Base-by-base conservation (phyloP, 2,888 invertebrate genomes). In the Strigamia maritima region DNA sequence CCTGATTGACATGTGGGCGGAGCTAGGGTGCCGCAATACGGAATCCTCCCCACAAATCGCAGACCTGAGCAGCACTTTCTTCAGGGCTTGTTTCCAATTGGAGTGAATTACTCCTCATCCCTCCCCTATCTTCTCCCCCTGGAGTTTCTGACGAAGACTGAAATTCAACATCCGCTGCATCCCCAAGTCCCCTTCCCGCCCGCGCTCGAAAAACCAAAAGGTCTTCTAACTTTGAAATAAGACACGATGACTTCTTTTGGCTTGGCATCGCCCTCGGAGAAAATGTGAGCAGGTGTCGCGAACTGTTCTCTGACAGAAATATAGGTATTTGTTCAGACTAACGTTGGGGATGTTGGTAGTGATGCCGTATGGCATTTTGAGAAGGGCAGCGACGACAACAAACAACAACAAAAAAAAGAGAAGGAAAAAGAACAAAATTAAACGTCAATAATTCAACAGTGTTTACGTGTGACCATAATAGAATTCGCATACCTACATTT, bases 1-100 rank as follows among this genome's bases (percentile, higher is more conserved):
- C 60, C 28, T 78, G 78, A 78, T 65, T 78, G 78, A 78, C 78
- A 78, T 35, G 65, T 28, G 78, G 78, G 78, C 78, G 78, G 78
- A 28, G 78, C 78, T 60, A 38, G 78, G 78, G 78, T 78, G 78
- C 78, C 78, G 78, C 78, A 78, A 78, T 78, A 78, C 78, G 65
- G 78, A 78, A 78, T 40, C 40, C 78, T 31, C 49, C 78, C 78
- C 78, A 78, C 78, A 78, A 78, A 78, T 78, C 78, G 78, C 65
- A 70, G 31, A 78, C 65, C 28, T 65, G 78, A 40, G 78, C 49
- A 77, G 38, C 77, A 35, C 60, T 78, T 77, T 78, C 78, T 65
- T 78, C 65, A 35, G 35, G 35, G 31, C 28, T 78, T 65, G 31
- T 78, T 65, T 78, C 78, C 78, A 78, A 78, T 78, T 78, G 78